Conservation (phyloP, 2,113 vertebrate species). For the Amphiprion percula region DNA sequence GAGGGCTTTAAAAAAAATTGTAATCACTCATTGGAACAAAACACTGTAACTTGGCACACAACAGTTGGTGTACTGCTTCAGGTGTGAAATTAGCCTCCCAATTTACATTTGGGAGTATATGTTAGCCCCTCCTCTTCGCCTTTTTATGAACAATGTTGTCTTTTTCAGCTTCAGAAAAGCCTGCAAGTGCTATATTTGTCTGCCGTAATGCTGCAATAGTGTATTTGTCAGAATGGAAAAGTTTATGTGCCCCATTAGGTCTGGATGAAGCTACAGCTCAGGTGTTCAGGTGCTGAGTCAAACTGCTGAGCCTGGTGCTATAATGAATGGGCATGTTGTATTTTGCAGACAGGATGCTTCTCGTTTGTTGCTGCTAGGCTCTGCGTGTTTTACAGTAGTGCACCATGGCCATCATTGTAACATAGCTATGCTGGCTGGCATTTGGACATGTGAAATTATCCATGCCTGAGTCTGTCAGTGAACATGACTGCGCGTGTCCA, state of each 20-base stretch:
- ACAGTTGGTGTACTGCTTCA: slow-evolving; percentile 71
- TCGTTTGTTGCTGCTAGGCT: slow-evolving; percentile 58
- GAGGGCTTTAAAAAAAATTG: slow-evolving; percentile 51
- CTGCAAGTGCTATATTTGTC: slow-evolving; percentile 17
- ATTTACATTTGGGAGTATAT: slow-evolving; percentile 58
- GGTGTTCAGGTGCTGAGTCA: slow-evolving; percentile 45
- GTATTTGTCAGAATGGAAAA: slow-evolving; percentile 7
- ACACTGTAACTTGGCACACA: slow-evolving; percentile 66
- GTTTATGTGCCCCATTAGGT: slow-evolving; percentile 51
- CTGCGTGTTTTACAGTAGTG: slow-evolving; percentile 51
- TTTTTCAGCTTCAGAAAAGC: slow-evolving; percentile 20
- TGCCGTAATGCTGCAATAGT: slow-evolving; percentile 21
- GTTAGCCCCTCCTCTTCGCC: slow-evolving; percentile 25
- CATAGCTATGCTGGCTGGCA: slow-evolving; percentile 44
- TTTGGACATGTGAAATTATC: slow-evolving; percentile 66
- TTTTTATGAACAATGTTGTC: slow-evolving; percentile 34
- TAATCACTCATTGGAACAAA: slow-evolving; percentile 69
- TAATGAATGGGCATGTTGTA: slow-evolving; percentile 57
- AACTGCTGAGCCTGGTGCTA: slow-evolving; percentile 40
- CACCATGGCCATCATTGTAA: slow-evolving; percentile 56
- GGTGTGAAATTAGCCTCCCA: slow-evolving; percentile 75
- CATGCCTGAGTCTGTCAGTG: slow-evolving; percentile 62
- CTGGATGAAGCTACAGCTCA: slow-evolving; percentile 34
- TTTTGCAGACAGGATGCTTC: slow-evolving; percentile 55
- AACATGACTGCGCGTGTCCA: slow-evolving; percentile 55